These are phyloP conservation scores for Carlito syrichta DNA, from an alignment of 2,113 vertebrate genomes.

Conservation along the genomic window DNA sequence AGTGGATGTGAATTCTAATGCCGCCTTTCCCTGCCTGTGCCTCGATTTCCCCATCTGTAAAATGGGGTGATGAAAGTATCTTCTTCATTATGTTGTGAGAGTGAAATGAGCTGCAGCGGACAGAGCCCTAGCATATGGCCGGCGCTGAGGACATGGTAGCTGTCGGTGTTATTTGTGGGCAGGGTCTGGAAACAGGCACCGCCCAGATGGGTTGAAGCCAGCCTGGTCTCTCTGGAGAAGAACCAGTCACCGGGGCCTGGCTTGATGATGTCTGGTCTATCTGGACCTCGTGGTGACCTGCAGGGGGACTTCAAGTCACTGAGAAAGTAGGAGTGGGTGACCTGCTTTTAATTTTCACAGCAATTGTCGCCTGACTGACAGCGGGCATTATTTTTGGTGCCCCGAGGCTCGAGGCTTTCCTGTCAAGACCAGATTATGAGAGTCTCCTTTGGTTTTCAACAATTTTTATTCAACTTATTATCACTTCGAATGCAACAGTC, in stretches of 20 bases:
- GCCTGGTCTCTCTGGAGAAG: not conserved
- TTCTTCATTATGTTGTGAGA: not conserved
- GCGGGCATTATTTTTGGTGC: not conserved
- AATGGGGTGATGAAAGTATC: not conserved
- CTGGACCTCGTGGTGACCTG: rapidly evolving
- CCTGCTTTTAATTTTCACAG: not conserved
- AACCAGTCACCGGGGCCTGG: not conserved
- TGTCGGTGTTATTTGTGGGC: not conserved
- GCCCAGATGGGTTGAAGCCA: not conserved
- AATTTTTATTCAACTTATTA: not conserved
- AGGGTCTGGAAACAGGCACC: not conserved
- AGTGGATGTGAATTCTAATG: not conserved
- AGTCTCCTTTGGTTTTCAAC: not conserved
- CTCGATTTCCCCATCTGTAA: not conserved
- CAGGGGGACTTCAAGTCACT: not conserved
- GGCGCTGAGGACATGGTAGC: not conserved
- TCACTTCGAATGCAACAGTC: too few relatives aligned
- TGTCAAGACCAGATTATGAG: not conserved
- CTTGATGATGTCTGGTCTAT: too few relatives aligned
- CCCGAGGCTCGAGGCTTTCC: not conserved
- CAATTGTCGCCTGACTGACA: too few relatives aligned
- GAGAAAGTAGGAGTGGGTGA: not conserved
- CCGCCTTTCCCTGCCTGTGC: not conserved
- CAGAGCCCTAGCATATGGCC: not conserved
- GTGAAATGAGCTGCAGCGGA: too few relatives aligned